phyloP scores from a whole-genome alignment of 2,113 vertebrate species.

The Nothoprocta pentlandii region DNA sequence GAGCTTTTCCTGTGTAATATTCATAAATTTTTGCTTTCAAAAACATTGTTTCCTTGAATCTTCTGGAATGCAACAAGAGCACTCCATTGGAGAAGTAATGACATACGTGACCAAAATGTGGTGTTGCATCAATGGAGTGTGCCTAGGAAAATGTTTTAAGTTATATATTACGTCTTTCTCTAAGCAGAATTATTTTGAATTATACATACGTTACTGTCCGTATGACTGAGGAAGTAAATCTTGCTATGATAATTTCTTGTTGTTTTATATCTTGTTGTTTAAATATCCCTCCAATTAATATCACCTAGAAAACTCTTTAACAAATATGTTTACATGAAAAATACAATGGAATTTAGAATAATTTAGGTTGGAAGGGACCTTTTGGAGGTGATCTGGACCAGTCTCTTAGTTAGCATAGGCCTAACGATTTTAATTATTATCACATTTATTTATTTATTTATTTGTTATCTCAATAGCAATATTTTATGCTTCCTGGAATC shows the following conservation, averaged over 20 bases:
- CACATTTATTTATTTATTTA: too few relatives aligned
- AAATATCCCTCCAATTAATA: background rate
- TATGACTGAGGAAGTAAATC: background rate
- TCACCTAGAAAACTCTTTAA: background rate
- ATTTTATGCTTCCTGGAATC: background rate
- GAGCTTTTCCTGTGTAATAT: background rate
- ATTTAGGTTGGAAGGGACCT: background rate
- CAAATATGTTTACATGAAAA: background rate
- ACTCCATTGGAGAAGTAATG: background rate
- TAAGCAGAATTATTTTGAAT: background rate
- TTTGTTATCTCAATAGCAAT: background rate
- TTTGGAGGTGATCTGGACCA: background rate
- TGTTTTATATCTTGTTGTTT: background rate
- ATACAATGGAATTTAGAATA: background rate
- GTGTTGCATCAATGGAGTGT: background rate
- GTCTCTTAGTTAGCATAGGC: background rate
- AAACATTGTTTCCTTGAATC: background rate
- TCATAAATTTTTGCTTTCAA: background rate
- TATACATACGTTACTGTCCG: background rate
- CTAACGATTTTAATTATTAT: background rate
- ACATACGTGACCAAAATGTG: background rate
- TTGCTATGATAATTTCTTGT: background rate
- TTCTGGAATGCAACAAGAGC: background rate
- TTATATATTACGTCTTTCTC: background rate
- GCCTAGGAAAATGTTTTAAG: background rate